phyloP scores from a whole-genome alignment of 2,797 vertebrate genomes.

The Gallirallus australis region DNA sequence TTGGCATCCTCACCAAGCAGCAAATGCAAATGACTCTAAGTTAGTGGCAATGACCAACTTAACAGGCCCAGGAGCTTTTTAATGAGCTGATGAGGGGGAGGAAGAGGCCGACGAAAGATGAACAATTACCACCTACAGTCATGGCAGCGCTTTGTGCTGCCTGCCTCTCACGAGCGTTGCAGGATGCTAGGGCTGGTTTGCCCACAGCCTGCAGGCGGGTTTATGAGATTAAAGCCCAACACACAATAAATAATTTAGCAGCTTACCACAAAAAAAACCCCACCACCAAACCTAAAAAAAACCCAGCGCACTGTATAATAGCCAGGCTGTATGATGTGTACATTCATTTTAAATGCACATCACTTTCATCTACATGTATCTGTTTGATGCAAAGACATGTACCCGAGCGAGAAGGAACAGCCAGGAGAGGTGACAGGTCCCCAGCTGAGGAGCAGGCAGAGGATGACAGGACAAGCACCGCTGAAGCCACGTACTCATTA shows the following conservation, averaged over 20 bases:
- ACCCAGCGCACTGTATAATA: slow-evolving; percentile 7
- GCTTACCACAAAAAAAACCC: slow-evolving; percentile 43
- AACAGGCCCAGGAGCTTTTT: background rate
- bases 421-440: background rate
- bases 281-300: background rate
- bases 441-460: background rate
- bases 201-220: slow-evolving; percentile 68
- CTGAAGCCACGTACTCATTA: background rate
- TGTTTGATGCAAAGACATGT: slow-evolving; percentile 19
- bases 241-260: slow-evolving; percentile 81
- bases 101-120: background rate
- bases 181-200: slow-evolving; percentile 12
- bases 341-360: slow-evolving; percentile 65
- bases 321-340: slow-evolving; percentile 65
- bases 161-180: background rate
- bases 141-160: background rate
- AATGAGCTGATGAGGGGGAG: slow-evolving; percentile 29
- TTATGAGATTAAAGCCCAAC: slow-evolving; percentile 81
- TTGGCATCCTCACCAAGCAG: background rate
- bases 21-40: background rate
- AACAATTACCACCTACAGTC: background rate
- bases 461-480: background rate
- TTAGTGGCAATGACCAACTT: background rate
- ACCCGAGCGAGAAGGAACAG: background rate
- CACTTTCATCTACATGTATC: slow-evolving; percentile 53